Base-by-base conservation (phyloP, 2,113 vertebrate species). In the Cinclus cinclus region DNA sequence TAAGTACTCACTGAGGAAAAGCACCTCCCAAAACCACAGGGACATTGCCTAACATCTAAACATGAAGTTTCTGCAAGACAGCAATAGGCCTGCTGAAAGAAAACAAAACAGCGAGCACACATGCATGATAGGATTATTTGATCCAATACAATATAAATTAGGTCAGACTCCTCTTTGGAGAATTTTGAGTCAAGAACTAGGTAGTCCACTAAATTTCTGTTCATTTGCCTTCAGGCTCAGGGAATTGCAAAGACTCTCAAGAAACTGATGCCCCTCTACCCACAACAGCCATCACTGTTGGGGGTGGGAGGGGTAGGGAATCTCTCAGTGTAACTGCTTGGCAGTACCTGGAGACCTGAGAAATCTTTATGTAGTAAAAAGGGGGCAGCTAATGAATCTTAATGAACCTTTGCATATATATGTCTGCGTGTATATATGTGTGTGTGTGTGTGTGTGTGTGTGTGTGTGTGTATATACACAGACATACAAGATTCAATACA, bases 181-280 rank as follows among this genome's bases (percentile, higher is more conserved):
- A 80, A 90, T 95, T 96, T 78, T 55, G 30, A 91, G 77, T 89
- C 74, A 94, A 85, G 91, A 95, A 92, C 94, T 89, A 95, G 92
- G 95, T 96, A 86, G 93, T 95, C 94, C 83, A 87, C 93, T 92
- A 95, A 92, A 97, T 97, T 95, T 89, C 94, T 81, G 89, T 94
- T 93, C 90, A 97, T 96, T 95, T 96, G 85, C 86, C 65, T 94
- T 92, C 69, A 59, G 92, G 93, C 80, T 89, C 35, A 35, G 95
- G 92, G 94, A 96, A 96, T 95, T 95, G 79, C 80, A 93, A 93
- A 92, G 85, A 82, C 46, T 95, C 93, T 93, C 44, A 81, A 78
- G 83, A 92, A 97, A 87, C 88, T 74, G 47, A 63, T 71, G 82
- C 21, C 92, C 27, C 75, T 89, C 92, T 73, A 89, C 20, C 49